A percentile compares a stretch with the other conserved stretches of the same genome.
These are phyloP conservation scores for Andrena minutula DNA, from an alignment of 2,888 invertebrate species.

Conservation along the genomic window DNA sequence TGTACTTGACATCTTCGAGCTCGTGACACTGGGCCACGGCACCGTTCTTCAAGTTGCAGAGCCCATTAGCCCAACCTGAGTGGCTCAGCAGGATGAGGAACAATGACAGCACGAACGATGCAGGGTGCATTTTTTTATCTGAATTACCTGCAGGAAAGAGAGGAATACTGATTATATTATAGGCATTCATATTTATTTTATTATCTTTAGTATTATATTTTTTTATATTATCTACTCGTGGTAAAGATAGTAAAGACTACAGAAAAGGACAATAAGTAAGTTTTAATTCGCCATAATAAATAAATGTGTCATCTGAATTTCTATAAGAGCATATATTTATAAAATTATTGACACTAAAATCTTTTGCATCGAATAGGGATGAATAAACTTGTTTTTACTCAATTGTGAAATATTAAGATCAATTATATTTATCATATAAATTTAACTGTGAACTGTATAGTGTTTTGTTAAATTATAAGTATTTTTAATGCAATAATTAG, in stretches of 20 bases:
- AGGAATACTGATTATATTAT: conserved; percentile 2
- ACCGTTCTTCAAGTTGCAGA: conserved; percentile 74
- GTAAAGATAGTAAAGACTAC: neutral
- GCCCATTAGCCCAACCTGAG: conserved; percentile 68
- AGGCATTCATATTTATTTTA: neutral
- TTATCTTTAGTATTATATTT: too few relatives aligned
- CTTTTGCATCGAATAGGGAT: neutral
- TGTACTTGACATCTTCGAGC: conserved; percentile 77
- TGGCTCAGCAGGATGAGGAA: conserved; percentile 70
- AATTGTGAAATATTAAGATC: neutral
- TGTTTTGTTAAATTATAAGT: neutral
- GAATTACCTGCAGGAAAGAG: conserved; percentile 59
- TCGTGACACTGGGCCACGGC: conserved; percentile 75
- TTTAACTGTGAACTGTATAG: too few relatives aligned
- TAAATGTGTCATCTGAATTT: neutral
- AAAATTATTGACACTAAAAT: neutral
- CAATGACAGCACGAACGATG: conserved; percentile 65
- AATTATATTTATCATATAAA: neutral
- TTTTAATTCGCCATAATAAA: too few relatives aligned
- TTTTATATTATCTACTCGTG: neutral
- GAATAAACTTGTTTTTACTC: too few relatives aligned
- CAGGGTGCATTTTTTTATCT: conserved; percentile 78
- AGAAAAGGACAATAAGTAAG: too few relatives aligned
- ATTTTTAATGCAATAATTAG: too few relatives aligned
- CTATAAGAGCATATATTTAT: neutral